Evolutionary conservation across 1,140 invertebrate genomes (phyloP).

Genomic region (Drosophila cardini): DNA sequence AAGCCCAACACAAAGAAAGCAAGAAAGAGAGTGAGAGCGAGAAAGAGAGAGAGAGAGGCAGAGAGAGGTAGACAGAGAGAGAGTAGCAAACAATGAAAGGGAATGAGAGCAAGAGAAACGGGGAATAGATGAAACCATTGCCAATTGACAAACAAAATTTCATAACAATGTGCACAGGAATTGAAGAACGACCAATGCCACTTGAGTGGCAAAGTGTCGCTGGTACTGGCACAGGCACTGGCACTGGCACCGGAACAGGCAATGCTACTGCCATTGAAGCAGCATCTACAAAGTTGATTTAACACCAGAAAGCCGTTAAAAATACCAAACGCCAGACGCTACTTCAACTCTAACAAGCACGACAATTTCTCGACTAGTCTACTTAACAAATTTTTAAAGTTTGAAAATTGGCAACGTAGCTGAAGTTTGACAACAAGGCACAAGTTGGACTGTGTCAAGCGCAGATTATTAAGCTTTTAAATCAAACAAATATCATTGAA

Average conservation of each 20-base stretch:
- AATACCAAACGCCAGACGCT: neutral
- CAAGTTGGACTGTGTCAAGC: no score
- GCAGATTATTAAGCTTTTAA: neutral
- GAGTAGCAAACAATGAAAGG: neutral
- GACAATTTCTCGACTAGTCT: neutral
- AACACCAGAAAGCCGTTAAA: conserved; percentile 26
- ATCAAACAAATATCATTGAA: neutral
- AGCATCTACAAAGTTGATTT: conserved; percentile 27
- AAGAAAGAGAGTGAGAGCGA: neutral
- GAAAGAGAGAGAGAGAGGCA: neutral
- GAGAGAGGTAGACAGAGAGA: neutral
- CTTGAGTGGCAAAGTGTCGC: conserved; percentile 23
- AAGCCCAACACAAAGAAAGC: conserved; percentile 7
- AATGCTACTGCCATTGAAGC: neutral
- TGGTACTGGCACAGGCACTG: neutral
- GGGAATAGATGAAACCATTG: conserved; percentile 15
- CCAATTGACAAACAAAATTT: conserved; percentile 48
- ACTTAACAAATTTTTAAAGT: neutral
- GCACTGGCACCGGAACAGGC: neutral
- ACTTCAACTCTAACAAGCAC: conserved; percentile 14
- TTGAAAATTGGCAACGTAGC: conserved; percentile 49
- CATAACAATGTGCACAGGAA: conserved; percentile 38
- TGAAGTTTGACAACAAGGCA: conserved; percentile 8
- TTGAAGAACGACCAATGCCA: conserved; percentile 30
- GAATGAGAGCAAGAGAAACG: neutral